Conservation (phyloP, 2,113 vertebrate genomes). For the Beaufortia kweichowensis region DNA sequence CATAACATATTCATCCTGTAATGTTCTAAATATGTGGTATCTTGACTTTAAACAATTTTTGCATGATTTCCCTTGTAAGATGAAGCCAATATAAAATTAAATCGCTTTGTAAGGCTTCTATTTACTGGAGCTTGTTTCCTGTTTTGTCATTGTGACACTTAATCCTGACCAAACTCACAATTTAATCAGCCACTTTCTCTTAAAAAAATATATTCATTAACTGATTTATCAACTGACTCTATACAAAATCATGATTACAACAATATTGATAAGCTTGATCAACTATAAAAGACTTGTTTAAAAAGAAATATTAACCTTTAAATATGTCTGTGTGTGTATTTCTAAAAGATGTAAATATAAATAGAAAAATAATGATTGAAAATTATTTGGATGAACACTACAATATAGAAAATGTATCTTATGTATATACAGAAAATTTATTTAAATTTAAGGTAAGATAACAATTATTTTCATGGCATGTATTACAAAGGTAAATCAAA, state of each 20-base stretch:
- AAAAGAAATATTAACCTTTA: neutral
- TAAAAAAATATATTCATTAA: constrained; percentile 8
- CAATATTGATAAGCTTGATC: neutral
- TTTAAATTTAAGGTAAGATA: too few relatives aligned
- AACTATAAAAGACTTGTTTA: neutral
- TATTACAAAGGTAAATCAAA: neutral
- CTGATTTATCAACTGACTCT: neutral
- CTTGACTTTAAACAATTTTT: too few relatives aligned
- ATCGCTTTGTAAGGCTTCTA: neutral
- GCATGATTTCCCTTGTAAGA: neutral
- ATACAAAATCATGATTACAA: neutral
- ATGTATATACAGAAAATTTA: too few relatives aligned
- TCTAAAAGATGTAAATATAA: constrained; percentile 13
- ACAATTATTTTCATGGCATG: neutral
- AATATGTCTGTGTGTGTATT: neutral
- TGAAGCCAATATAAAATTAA: neutral
- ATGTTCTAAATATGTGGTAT: too few relatives aligned
- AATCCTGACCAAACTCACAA: constrained; percentile 18
- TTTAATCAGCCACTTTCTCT: constrained; percentile 24
- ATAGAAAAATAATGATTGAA: neutral
- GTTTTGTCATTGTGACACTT: constrained; percentile 22
- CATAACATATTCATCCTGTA: neutral
- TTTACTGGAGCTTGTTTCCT: constrained; percentile 3
- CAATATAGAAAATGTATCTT: neutral
- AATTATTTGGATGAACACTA: neutral